These are phyloP conservation scores for Nemotelus pantherinus DNA, from an alignment of 2,888 invertebrate species.

Conservation along the genomic window DNA sequence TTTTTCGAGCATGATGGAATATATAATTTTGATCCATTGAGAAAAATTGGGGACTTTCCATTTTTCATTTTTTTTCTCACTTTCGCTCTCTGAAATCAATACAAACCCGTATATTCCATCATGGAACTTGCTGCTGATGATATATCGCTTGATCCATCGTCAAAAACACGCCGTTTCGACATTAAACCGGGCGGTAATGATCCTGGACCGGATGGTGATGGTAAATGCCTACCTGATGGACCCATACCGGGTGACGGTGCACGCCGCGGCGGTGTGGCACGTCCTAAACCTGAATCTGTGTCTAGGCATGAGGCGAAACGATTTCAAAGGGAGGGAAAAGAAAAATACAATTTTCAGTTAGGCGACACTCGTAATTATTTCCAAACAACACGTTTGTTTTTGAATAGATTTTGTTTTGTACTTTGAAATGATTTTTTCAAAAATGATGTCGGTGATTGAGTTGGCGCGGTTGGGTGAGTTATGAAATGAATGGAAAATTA, in stretches of 20 bases:
- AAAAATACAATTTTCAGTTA: constrained; percentile 42
- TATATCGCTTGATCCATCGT: constrained; percentile 85
- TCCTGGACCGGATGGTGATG: constrained; percentile 86
- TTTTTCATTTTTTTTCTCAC: constrained; percentile 2
- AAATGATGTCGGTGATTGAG: no score
- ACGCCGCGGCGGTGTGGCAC: constrained; percentile 86
- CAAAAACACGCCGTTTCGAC: constrained; percentile 75
- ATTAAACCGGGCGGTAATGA: constrained; percentile 80
- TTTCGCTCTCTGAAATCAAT: constrained; percentile 50
- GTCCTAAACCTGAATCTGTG: constrained; percentile 86
- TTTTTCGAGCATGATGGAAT: no score
- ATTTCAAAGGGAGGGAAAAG: constrained; percentile 33
- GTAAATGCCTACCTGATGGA: constrained; percentile 73
- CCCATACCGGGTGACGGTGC: constrained; percentile 86
- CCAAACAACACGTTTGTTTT: constrained; percentile 29
- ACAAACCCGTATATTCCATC: constrained; percentile 85
- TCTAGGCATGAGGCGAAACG: constrained; percentile 63
- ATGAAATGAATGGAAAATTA: no score
- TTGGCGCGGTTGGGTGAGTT: no score
- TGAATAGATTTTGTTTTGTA: background rate
- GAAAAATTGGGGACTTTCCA: background rate
- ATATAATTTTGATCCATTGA: no score
- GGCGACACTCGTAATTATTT: constrained; percentile 38
- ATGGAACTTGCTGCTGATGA: constrained; percentile 85
- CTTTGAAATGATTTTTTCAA: no score